These are phyloP conservation scores for Hylaea fasciaria DNA, from an alignment of 2,888 invertebrate species.

Conservation along the genomic window DNA sequence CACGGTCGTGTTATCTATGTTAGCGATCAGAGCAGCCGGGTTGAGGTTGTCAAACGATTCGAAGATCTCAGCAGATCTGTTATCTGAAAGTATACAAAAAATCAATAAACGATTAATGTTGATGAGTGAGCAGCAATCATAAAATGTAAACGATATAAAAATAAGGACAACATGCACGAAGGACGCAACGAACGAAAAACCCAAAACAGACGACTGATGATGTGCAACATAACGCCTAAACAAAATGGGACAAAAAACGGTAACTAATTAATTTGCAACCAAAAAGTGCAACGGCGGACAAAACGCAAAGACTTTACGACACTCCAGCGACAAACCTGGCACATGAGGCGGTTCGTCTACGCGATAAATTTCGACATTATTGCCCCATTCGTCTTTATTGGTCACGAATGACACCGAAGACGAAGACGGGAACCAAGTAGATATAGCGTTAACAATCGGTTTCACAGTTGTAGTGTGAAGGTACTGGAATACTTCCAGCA, in stretches of 20 bases:
- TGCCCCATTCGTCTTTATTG: slow-evolving; percentile 79
- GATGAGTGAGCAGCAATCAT: slow-evolving; percentile 4
- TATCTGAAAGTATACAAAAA: slow-evolving; percentile 62
- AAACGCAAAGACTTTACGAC: slow-evolving; percentile 70
- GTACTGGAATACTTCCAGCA: slow-evolving; percentile 83
- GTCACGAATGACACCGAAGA: slow-evolving; percentile 67
- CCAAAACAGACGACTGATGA: slow-evolving; percentile 26
- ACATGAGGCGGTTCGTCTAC: slow-evolving; percentile 83
- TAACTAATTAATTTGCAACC: slow-evolving; percentile 57
- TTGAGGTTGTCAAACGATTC: slow-evolving; percentile 86
- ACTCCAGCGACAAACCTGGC: slow-evolving; percentile 83
- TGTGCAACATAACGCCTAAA: slow-evolving; percentile 35
- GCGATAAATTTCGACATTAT: slow-evolving; percentile 80
- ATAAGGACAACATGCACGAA: slow-evolving; percentile 47
- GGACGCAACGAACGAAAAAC: slow-evolving; percentile 42
- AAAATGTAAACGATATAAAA: slow-evolving; percentile 5
- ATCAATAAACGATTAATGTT: not conserved
- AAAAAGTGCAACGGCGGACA: slow-evolving; percentile 74
- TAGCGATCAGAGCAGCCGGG: slow-evolving; percentile 85
- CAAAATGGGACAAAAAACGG: slow-evolving; percentile 26
- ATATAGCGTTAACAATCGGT: slow-evolving; percentile 74
- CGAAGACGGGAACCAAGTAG: slow-evolving; percentile 55
- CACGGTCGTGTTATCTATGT: slow-evolving; percentile 84
- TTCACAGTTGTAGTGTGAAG: slow-evolving; percentile 78
- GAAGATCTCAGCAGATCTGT: slow-evolving; percentile 76